phyloP scores from a whole-genome alignment of 2,113 vertebrate species.

The Sebastes schlegelii region DNA sequence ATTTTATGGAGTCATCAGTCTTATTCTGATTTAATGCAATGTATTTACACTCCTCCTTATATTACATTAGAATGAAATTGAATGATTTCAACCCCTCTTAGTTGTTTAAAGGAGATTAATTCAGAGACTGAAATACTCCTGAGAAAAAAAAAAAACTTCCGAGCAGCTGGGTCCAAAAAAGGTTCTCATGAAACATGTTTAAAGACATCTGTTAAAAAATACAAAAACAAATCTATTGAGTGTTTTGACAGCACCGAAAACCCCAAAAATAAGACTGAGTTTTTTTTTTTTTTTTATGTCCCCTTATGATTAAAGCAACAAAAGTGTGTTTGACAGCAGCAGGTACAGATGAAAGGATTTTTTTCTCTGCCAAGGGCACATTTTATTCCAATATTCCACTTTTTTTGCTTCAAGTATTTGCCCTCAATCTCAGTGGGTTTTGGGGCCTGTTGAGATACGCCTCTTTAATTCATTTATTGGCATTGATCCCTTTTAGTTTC shows the following conservation, averaged over 20 bases:
- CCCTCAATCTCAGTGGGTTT: neutral
- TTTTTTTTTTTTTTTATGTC: neutral
- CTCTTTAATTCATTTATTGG: constrained; percentile 4
- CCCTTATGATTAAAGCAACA: neutral
- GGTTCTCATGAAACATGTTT: neutral
- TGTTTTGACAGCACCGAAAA: neutral
- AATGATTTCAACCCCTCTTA: neutral
- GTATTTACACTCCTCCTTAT: neutral
- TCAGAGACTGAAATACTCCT: neutral
- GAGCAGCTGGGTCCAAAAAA: neutral
- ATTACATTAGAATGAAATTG: too few species aligned
- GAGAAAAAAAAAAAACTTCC: neutral
- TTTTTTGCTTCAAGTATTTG: neutral
- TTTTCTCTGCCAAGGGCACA: neutral
- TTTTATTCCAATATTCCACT: constrained; percentile 25
- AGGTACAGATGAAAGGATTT: neutral
- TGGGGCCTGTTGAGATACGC: constrained; percentile 7
- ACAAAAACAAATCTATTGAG: neutral
- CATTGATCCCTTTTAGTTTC: neutral
- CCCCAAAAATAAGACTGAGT: neutral
- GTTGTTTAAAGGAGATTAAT: neutral
- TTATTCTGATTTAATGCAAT: neutral
- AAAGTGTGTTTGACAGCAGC: constrained; percentile 6
- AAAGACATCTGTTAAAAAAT: neutral
- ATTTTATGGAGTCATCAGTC: too few species aligned